These are phyloP conservation scores for Bombyx mori DNA, from an alignment of 1,140 invertebrate genomes.

Conservation along the genomic window ASM3026992v2 NC_085121.1:4037001-4037500, in stretches of 20 bases:
- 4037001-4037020: slow-evolving; percentile 81
- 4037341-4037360: no score
- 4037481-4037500: no score
- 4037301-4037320: no score
- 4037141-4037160: background rate
- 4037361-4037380: no score
- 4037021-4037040: slow-evolving; percentile 91
- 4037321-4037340: no score
- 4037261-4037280: slow-evolving; percentile 32
- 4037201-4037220: slow-evolving; percentile 96
- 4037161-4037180: slow-evolving; percentile 9
- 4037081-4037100: slow-evolving; percentile 92
- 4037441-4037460: no score
- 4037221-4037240: slow-evolving; percentile 84
- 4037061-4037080: slow-evolving; percentile 92
- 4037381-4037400: no score
- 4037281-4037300: slow-evolving; percentile 18
- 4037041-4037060: slow-evolving; percentile 95
- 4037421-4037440: no score
- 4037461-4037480: no score
- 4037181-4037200: slow-evolving; percentile 90
- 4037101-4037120: slow-evolving; percentile 71
- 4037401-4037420: no score
- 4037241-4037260: slow-evolving; percentile 84
- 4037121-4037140: background rate